Evolutionary conservation across 2,888 invertebrate genomes (phyloP).

Genomic region (Megaustenia siamemsis): DNA sequence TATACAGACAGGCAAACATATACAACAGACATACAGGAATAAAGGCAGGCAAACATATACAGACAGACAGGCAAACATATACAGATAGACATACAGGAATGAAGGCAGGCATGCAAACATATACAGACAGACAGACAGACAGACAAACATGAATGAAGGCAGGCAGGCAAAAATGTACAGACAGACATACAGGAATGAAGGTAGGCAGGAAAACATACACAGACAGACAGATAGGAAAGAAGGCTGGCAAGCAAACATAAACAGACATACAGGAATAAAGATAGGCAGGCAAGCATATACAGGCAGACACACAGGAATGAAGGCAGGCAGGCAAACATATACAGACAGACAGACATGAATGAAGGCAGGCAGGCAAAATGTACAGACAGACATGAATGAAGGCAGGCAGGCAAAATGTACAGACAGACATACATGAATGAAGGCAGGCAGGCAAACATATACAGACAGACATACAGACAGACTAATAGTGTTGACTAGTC

Average conservation of each 20-base stretch:
- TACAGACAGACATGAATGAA: no score
- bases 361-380: not conserved
- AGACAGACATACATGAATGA: not conserved
- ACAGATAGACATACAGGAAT: no score
- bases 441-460: not conserved
- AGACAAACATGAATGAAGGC: no score
- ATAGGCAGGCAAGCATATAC: not conserved
- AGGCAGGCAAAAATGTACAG: not conserved
- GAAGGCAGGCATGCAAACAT: not conserved
- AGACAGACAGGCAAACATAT: no score
- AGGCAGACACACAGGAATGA: no score
- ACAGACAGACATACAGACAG: not conserved
- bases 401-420: not conserved
- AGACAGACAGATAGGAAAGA: not conserved
- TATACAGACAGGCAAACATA: conserved; percentile 8
- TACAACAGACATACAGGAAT: not conserved
- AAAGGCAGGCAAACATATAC: no score
- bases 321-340: not conserved
- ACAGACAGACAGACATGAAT: not conserved
- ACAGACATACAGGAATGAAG: no score
- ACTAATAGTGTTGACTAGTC: not conserved
- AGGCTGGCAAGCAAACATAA: not conserved
- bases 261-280: no score
- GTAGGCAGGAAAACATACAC: no score
- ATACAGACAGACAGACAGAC: not conserved